Conservation (phyloP, 2,113 vertebrate genomes). For the Gnathonemus longibarbis region DNA sequence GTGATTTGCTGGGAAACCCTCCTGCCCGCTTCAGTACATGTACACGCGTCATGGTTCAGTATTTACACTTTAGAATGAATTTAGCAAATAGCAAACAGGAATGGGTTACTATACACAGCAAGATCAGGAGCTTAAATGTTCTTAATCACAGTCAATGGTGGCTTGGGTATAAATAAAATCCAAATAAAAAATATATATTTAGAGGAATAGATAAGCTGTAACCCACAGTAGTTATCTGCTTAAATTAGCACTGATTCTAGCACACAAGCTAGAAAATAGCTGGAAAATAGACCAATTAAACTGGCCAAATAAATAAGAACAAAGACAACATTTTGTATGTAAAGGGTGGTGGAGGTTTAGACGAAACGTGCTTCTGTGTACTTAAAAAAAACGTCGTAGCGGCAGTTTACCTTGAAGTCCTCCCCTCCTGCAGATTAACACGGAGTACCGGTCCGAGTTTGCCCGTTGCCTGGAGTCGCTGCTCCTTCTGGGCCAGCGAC, state of each 20-base stretch:
- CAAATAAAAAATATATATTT: background rate
- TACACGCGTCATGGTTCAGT: background rate
- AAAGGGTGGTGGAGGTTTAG: background rate
- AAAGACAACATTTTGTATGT: background rate
- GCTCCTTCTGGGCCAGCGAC: conserved; percentile 63
- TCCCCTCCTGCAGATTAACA: conserved; percentile 66
- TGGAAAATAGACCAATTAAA: background rate
- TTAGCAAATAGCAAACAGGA: background rate
- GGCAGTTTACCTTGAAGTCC: background rate
- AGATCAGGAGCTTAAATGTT: background rate
- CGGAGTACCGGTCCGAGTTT: conserved; percentile 77
- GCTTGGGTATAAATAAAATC: background rate
- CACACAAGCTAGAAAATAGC: background rate
- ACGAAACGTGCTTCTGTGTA: background rate
- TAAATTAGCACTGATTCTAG: background rate
- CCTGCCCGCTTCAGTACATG: background rate
- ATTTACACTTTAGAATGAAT: background rate
- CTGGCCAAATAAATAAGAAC: background rate
- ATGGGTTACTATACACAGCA: background rate
- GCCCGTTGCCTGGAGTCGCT: conserved; percentile 77
- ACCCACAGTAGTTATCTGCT: background rate
- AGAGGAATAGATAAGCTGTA: background rate
- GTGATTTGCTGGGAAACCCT: background rate
- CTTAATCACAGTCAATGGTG: background rate
- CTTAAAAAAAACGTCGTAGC: background rate